Conservation (phyloP, 2,113 vertebrate genomes). For the Passer montanus region DNA sequence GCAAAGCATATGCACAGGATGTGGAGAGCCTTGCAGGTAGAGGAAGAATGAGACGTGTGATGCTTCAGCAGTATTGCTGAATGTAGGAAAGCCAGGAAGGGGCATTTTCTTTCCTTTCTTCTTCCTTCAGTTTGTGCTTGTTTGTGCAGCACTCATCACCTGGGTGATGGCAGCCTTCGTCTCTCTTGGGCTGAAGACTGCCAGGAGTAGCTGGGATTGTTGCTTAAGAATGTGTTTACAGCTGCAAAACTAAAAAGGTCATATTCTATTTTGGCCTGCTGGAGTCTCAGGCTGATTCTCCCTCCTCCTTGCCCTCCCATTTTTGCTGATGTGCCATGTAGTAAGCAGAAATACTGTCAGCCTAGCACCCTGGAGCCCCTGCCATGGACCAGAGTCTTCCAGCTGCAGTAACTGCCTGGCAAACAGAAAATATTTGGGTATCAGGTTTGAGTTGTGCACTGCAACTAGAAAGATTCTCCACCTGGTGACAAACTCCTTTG, state of each 20-base stretch:
- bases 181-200: slow-evolving; percentile 23
- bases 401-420: neutral
- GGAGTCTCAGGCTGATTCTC: slow-evolving; percentile 38
- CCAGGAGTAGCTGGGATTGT: neutral
- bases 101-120: neutral
- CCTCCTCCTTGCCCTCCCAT: neutral
- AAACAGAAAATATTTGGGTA: neutral
- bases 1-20: neutral
- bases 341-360: slow-evolving; percentile 41
- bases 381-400: neutral
- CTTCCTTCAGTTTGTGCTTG: neutral
- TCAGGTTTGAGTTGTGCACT: neutral
- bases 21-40: neutral
- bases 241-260: slow-evolving; percentile 56
- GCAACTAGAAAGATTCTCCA: neutral
- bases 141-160: neutral
- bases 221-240: slow-evolving; percentile 38
- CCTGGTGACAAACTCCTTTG: neutral
- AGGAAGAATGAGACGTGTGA: neutral
- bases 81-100: neutral
- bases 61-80: neutral
- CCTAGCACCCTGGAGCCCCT: neutral
- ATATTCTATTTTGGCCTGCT: slow-evolving; percentile 47
- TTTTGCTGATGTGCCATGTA: slow-evolving; percentile 29
- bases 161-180: neutral